Conservation (phyloP, 2,888 invertebrate species). For the Cantharis flavilabris region DNA sequence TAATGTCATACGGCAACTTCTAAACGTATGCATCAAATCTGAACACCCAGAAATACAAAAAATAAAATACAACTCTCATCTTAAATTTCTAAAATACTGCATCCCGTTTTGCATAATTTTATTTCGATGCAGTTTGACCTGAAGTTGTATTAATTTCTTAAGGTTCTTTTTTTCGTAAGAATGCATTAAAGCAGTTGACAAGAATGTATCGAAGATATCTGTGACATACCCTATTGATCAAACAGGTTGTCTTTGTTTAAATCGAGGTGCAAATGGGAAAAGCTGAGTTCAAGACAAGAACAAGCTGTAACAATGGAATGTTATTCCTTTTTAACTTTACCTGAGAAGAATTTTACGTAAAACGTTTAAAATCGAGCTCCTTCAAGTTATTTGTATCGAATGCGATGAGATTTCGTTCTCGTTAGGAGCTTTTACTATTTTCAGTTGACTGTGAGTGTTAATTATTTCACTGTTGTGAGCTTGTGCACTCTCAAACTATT, state of each 20-base stretch:
- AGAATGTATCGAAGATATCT: conserved; percentile 27
- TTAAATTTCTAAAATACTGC: conserved; percentile 30
- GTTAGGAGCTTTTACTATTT: too few species aligned
- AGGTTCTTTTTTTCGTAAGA: neutral
- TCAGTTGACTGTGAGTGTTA: neutral
- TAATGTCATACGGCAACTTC: conserved; percentile 14
- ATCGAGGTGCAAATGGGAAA: conserved; percentile 21
- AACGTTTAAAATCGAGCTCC: neutral
- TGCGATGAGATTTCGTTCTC: neutral
- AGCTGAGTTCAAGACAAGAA: conserved; percentile 18
- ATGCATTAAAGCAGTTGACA: neutral
- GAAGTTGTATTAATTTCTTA: conserved; percentile 13
- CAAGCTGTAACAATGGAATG: conserved; percentile 22
- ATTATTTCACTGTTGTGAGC: neutral
- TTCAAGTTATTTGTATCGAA: neutral
- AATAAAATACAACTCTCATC: conserved; percentile 10
- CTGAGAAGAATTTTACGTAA: conserved; percentile 4
- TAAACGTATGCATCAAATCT: conserved; percentile 28
- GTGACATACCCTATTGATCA: conserved; percentile 26
- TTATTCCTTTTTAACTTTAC: conserved; percentile 11
- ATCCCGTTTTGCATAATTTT: conserved; percentile 14
- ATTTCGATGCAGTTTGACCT: conserved; percentile 3
- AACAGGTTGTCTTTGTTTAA: conserved; percentile 19
- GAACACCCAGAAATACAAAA: conserved; percentile 27
- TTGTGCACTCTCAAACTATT: neutral